Conservation (phyloP, 2,888 invertebrate species). For the Stictocephala bisonia region DNA sequence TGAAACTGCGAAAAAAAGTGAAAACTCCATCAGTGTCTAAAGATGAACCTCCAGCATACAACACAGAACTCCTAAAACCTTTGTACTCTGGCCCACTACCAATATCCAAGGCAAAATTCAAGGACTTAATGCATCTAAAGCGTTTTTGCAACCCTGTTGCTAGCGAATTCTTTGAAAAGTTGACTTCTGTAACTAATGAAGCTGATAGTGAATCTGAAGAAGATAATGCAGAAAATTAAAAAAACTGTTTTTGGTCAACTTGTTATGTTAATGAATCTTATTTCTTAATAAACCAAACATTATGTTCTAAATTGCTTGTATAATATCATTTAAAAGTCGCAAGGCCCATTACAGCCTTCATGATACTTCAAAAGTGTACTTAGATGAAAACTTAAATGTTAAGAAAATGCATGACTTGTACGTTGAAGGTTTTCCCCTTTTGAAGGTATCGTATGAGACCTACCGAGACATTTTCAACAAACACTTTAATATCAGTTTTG, state of each 20-base stretch:
- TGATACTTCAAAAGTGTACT: slow-evolving; percentile 38
- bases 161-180: slow-evolving; percentile 26
- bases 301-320: not conserved
- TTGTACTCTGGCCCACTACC: slow-evolving; percentile 8
- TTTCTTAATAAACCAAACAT: not conserved
- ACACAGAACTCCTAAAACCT: slow-evolving; percentile 16
- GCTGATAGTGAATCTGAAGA: not conserved
- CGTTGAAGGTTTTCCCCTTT: slow-evolving; percentile 30
- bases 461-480: slow-evolving; percentile 41
- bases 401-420: slow-evolving; percentile 43
- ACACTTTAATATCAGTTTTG: slow-evolving; percentile 44
- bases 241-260: no score
- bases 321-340: slow-evolving; percentile 1
- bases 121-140: slow-evolving; percentile 37
- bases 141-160: slow-evolving; percentile 24
- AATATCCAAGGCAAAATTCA: not conserved
- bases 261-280: not conserved
- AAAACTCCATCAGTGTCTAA: not conserved
- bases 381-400: slow-evolving; percentile 32
- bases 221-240: slow-evolving; percentile 8
- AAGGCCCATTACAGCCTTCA: slow-evolving; percentile 45
- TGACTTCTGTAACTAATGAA: slow-evolving; percentile 10
- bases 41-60: slow-evolving; percentile 16
- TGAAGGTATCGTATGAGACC: slow-evolving; percentile 40
- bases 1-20: slow-evolving; percentile 20